A percentile compares a stretch with the other conserved stretches of the same genome.
Conservation (phyloP, 2,888 invertebrate genomes). For the Pseudococcus viburni region DNA sequence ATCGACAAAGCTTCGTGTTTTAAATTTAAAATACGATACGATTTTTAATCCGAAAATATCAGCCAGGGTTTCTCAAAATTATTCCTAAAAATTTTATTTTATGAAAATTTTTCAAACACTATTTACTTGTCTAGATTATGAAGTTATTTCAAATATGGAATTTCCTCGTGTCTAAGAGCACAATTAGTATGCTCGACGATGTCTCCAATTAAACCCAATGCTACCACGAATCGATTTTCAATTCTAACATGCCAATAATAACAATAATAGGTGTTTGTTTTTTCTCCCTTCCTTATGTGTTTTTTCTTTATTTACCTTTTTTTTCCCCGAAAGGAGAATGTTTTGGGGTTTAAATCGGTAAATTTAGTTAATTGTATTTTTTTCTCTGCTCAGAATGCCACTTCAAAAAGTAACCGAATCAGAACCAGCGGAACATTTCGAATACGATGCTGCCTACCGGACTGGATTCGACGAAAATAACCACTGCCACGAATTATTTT, state of each 20-base stretch:
- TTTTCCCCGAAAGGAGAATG: background rate
- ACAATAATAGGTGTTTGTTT: background rate
- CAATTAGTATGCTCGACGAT: background rate
- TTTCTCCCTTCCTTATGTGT: background rate
- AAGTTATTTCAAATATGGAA: background rate
- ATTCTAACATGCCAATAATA: background rate
- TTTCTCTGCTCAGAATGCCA: conserved; percentile 60
- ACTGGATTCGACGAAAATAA: conserved; percentile 24
- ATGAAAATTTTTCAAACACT: background rate
- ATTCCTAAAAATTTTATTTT: too few relatives aligned
- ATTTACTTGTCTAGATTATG: background rate
- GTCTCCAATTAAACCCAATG: background rate
- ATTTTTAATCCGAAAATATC: too few relatives aligned
- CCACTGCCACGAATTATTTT: conserved; percentile 58
- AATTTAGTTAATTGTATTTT: background rate
- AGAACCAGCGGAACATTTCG: conserved; percentile 54
- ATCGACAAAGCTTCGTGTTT: too few relatives aligned
- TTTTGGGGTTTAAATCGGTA: background rate
- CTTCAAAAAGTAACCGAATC: conserved; percentile 31
- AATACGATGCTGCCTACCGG: conserved; percentile 61
- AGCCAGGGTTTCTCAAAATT: too few relatives aligned
- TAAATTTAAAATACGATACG: too few relatives aligned
- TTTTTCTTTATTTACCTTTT: background rate
- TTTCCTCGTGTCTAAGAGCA: background rate
- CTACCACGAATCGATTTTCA: background rate